Base-by-base conservation (phyloP, 2,888 invertebrate species). In the Microctonus brassicae region DNA sequence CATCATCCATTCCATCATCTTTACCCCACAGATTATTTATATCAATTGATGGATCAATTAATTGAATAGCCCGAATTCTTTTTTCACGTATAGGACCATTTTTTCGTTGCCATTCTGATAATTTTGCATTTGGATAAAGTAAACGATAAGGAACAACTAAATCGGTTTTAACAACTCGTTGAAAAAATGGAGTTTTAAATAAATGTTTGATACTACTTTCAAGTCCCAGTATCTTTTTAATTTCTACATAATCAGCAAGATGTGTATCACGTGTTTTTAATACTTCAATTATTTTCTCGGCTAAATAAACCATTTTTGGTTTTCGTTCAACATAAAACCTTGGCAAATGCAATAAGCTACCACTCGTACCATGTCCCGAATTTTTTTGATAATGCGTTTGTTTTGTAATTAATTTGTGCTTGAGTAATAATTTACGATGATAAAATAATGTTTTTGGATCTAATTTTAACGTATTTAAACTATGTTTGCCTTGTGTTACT, bases 381-480 rank as follows among this genome's bases (percentile, higher is more conserved):
- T 87, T 87, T 78, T 89, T 90, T 73, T 91, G 89, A 76, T 89
- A 89, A 81, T 90, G 91, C 26, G 86, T 79, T 87, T 94, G 94
- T 77, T 92, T 91, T 0, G 88, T 89, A 42, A 94, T 89, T 7
- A 94, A 84, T 42, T 91, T 89, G 62, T 90, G 86, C 6, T 89
- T 86, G 1, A 90, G 75, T n/a, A 95, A 84, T 72, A 89, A 88
- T 82, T 93, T 93, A 63, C 93, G 88, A 74, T 90, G 89, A 81
- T 93, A 92, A 84, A 91, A 92, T 34, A 92, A 80, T 1, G 91
- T 88, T 81, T 93, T 93, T 0, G 91, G 84, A 84, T 93, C 92
- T 77, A 91, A 90, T 60, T 89, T 89, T 10, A 87, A 79, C 7
- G 77, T 65, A 60, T 87, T 83, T 9, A 93, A 81, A 9, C 93